Evolutionary conservation across 2,888 invertebrate species (phyloP).

Genomic region (Chrysolina americana): DNA sequence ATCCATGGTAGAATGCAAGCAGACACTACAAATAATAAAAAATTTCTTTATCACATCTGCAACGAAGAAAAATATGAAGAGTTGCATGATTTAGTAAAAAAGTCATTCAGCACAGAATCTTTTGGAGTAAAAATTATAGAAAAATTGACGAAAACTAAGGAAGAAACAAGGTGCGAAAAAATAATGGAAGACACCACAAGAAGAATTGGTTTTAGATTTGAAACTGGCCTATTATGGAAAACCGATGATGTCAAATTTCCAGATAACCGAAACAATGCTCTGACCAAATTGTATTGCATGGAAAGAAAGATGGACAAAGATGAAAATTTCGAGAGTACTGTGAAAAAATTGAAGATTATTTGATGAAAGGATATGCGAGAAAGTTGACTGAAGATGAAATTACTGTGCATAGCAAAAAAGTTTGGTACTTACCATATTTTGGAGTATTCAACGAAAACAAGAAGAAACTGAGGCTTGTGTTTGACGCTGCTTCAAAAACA

Average conservation of each 20-base stretch:
- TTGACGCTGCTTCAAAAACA: conserved; percentile 27
- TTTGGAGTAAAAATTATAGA: neutral
- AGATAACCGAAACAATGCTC: neutral
- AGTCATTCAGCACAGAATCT: conserved; percentile 13
- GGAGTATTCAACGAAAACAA: conserved; percentile 25
- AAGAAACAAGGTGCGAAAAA: conserved; percentile 15
- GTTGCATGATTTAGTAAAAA: conserved; percentile 15
- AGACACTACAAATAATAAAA: neutral
- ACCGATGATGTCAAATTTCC: conserved; percentile 9
- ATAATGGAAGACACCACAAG: conserved; percentile 16
- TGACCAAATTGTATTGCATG: conserved; percentile 22
- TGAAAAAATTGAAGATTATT: conserved; percentile 23
- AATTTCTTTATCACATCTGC: conserved; percentile 14
- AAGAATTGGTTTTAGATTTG: conserved; percentile 9
- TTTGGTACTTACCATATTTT: conserved; percentile 29
- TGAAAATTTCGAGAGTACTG: conserved; percentile 10
- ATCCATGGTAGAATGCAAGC: conserved; percentile 7
- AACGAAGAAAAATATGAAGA: conserved; percentile 11
- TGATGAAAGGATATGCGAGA: conserved; percentile 6
- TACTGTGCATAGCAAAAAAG: neutral
- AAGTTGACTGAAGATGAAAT: conserved; percentile 13
- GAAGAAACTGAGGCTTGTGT: conserved; percentile 24
- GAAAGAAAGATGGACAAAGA: conserved; percentile 23
- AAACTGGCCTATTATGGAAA: conserved; percentile 18
- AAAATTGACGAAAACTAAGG: conserved; percentile 15